phyloP scores from a whole-genome alignment of 2,797 vertebrate genomes.

The Sebastes steindachneri region DNA sequence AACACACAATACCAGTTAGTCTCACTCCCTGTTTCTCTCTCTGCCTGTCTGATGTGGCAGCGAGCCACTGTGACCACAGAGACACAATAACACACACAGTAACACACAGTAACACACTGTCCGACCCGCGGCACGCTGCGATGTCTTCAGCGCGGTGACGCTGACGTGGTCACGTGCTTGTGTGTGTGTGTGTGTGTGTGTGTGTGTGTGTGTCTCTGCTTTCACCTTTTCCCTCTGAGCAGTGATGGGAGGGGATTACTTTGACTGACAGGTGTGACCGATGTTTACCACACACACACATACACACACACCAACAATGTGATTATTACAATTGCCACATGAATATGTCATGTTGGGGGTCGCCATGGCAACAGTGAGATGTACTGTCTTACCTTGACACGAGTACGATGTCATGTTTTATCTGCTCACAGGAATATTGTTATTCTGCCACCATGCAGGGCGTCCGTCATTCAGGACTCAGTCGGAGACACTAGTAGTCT shows the following conservation, averaged over 20 bases:
- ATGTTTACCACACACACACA: not conserved
- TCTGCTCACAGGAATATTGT: not conserved
- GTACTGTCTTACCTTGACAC: constrained; percentile 26
- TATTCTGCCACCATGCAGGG: not conserved
- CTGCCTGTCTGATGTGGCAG: not conserved
- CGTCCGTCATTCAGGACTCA: too few relatives aligned
- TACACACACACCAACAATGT: not conserved
- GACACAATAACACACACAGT: not conserved
- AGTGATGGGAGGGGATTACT: constrained; percentile 10
- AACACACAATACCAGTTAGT: not conserved
- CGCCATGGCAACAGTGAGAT: constrained; percentile 45
- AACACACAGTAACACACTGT: constrained; percentile 29
- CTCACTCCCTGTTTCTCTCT: not conserved
- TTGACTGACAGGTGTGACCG: constrained; percentile 45
- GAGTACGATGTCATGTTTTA: constrained; percentile 23
- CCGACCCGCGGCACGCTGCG: constrained; percentile 29
- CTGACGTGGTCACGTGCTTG: not conserved
- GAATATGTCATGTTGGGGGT: constrained; percentile 25
- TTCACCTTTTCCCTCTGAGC: not conserved
- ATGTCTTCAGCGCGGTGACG: constrained; percentile 23
- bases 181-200: not conserved
- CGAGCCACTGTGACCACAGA: not conserved
- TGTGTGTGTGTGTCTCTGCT: not conserved
- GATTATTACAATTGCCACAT: constrained; percentile 25
- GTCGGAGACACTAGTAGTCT: too few relatives aligned